phyloP scores from a whole-genome alignment of 2,113 vertebrate genomes.

The Addax nasomaculatus region DNA sequence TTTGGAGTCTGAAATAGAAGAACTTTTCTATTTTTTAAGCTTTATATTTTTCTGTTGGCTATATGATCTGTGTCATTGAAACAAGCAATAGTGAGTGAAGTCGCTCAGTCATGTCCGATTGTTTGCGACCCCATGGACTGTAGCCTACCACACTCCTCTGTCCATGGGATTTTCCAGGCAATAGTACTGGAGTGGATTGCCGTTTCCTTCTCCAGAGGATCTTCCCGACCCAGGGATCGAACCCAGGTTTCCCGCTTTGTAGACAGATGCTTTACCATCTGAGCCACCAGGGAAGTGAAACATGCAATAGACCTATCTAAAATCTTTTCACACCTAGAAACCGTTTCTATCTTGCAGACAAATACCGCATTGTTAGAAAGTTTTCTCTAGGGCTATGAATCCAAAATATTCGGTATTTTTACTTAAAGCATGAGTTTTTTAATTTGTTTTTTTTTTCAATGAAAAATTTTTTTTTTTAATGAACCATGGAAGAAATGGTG shows the following conservation, averaged over 20 bases:
- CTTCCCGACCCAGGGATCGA: too few relatives aligned
- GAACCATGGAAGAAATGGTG: background rate
- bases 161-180: too few relatives aligned
- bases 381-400: background rate
- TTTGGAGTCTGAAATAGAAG: background rate
- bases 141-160: too few relatives aligned
- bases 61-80: background rate
- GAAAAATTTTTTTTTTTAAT: background rate
- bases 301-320: background rate
- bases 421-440: background rate
- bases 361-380: background rate
- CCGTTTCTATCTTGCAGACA: background rate
- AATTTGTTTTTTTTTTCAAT: background rate
- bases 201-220: too few relatives aligned
- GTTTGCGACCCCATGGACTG: too few relatives aligned
- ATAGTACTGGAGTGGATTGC: too few relatives aligned
- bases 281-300: background rate
- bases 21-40: conserved; percentile 5
- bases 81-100: background rate
- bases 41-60: background rate
- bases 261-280: too few relatives aligned
- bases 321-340: background rate
- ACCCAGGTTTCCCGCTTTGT: too few relatives aligned
- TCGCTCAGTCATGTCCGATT: too few relatives aligned
- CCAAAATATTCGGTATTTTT: background rate